Percentiles rank a stretch among this genome's conserved stretches.
Conservation (phyloP, 2,797 vertebrate genomes). For the Cyprinodon diabolis region DNA sequence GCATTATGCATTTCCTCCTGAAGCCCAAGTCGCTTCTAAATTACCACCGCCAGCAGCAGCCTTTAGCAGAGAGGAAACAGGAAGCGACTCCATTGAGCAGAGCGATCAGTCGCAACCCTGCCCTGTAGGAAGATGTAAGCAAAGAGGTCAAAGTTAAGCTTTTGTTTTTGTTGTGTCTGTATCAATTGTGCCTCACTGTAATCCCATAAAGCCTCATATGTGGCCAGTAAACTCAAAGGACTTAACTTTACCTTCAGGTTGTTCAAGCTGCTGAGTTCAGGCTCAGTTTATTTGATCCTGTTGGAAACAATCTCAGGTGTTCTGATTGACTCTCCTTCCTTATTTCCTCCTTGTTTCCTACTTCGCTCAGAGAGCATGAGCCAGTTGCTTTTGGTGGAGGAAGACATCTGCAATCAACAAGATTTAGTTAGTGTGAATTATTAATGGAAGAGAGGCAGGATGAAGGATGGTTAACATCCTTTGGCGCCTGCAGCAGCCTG, state of each 20-base stretch:
- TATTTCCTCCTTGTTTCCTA: conserved; percentile 1
- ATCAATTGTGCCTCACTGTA: too few relatives aligned
- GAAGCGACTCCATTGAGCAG: background rate
- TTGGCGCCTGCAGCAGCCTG: conserved; percentile 13
- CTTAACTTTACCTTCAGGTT: background rate
- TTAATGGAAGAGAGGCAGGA: conserved; percentile 28
- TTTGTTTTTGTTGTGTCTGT: too few relatives aligned
- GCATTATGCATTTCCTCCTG: background rate
- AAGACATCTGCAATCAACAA: conserved; percentile 27
- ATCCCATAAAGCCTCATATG: too few relatives aligned
- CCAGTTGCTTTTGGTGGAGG: conserved; percentile 8
- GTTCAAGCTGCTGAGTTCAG: background rate
- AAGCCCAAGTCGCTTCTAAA: background rate
- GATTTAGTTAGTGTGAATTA: conserved; percentile 50
- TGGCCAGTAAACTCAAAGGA: background rate
- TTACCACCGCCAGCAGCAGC: background rate
- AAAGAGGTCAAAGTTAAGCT: too few relatives aligned
- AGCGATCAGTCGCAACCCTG: background rate
- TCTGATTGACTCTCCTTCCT: background rate
- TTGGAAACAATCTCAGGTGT: background rate
- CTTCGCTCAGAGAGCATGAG: background rate
- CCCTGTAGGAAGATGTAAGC: too few relatives aligned
- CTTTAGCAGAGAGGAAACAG: background rate
- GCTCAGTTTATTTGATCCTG: background rate
- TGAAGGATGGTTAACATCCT: conserved; percentile 28